Evolutionary conservation across 37 sponge, comb jelly and placozoan genomes (phyloP), one percentile per base, ranked within the genome.

Genomic region (Spongilla lacustris): DNA sequence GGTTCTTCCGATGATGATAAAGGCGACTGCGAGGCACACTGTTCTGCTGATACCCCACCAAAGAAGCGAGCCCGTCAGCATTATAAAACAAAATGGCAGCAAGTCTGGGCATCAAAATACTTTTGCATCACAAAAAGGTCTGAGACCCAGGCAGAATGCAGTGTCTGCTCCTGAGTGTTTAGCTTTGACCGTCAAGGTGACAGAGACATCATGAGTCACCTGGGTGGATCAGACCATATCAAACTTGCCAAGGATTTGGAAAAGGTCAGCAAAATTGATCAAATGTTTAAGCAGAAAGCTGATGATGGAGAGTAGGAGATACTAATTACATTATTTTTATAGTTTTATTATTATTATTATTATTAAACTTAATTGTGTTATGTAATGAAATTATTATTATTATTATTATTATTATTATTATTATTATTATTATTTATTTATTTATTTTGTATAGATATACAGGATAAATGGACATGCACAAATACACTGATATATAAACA

Each of bases 151-250:
- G 41, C 41, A 6, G 41, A 41, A 6, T 87, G 88, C 70, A 68
- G 76, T 26, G 81, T 84, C 2, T 92, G 92, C 46, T 8, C 21
- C 4, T 84, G 75, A 66, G 28, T 25, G 0, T 29, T 84, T 13
- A 50, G 76, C 9, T 83, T 73, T 88, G 77, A n/a, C 8, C 92
- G 84, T 35, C 85, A 88, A 49, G 92, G 88, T 30, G 83, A 79
- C 30, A 25, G 50, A 27, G 88, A 87, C 67, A 66, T 92, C 24
- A 2, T 36, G 31, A 21, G 81, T 4, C 92, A 92, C 66, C 37
- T 38, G 36, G 74, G 78, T 2, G 66, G 84, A 30, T 33, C 31
- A 10, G 34, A 68, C 14, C 87, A 86, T 74, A 83, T 68, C 21
- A 71, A 70, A 17, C 35, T 36, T 35, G 79, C 36, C 17, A 80